A percentile compares a stretch with the other conserved stretches of the same genome.
Evolutionary conservation across 2,888 invertebrate species (phyloP).

Genomic region (Darwinula stevensoni): DNA sequence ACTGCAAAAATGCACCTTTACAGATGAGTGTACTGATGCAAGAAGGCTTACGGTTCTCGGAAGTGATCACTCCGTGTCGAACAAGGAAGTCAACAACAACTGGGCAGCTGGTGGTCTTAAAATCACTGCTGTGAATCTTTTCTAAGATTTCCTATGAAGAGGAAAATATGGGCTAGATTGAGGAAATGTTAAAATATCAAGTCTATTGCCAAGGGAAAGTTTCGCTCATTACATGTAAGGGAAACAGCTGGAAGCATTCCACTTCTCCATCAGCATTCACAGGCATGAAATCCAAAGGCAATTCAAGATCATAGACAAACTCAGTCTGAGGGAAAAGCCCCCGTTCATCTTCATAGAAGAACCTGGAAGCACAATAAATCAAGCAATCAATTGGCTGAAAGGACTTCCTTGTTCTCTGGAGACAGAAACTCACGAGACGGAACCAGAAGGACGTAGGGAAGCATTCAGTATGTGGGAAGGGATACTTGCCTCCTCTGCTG

Average conservation of each 20-base stretch:
- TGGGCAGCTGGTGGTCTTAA: constrained; percentile 78
- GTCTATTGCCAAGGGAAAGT: background rate
- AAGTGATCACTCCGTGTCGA: constrained; percentile 57
- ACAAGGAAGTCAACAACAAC: constrained; percentile 73
- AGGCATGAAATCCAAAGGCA: constrained; percentile 68
- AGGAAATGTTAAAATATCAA: background rate
- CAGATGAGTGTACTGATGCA: background rate
- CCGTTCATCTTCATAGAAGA: constrained; percentile 71
- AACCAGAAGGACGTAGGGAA: constrained; percentile 41
- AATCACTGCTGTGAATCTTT: constrained; percentile 45
- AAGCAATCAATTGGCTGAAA: no score
- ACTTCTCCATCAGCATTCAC: constrained; percentile 81
- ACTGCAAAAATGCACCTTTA: background rate
- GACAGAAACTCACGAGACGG: constrained; percentile 33
- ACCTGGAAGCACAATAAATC: no score
- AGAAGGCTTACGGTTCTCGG: constrained; percentile 59
- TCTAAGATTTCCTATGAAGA: constrained; percentile 23
- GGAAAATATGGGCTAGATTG: background rate
- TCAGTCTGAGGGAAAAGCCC: constrained; percentile 82
- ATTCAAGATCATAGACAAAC: constrained; percentile 69
- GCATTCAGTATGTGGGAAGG: constrained; percentile 42
- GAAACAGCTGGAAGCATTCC: constrained; percentile 55
- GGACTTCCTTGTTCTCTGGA: no score
- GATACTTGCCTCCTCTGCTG: constrained; percentile 75
- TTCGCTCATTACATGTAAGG: constrained; percentile 40